Base-by-base conservation (phyloP, 2,797 vertebrate species). In the Poeciliopsis gracilis region DNA sequence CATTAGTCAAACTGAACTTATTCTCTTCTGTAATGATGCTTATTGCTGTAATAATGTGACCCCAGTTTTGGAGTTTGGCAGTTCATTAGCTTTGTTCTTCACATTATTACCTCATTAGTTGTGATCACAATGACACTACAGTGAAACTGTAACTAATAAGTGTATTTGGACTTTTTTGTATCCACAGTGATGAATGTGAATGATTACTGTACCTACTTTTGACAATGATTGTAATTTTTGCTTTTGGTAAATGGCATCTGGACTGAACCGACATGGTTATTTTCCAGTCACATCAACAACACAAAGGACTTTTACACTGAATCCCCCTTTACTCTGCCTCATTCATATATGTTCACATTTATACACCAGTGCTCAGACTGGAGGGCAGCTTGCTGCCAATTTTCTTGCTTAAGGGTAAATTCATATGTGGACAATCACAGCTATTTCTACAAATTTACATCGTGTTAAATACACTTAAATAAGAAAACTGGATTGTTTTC, bases 71-170 rank as follows among this genome's bases (percentile, higher is more conserved):
- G 45, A 57, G 79, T 46, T 59, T 11, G 1, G 25, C 75, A 70
- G 79, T 20, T 76, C 73, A 78, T 5, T 18, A 18, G 46, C 36
- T 25, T 88, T 87, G 86, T 73, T 80, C 66, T 63, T 77, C 33
- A 87, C 75, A 83, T 85, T 43, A 84, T 75, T 78, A 41, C 67
- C 72, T 72, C 85, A 82, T 88, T 86, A 82, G 79, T 76, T 83
- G 90, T 85, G 73, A 87, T 90, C 78, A 55, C 87, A 89, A 89
- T 89, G 82, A 84, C 18, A 69, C 69, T 70, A 13, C 67, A 28
- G 67, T 70, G 13, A 46, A 82, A 41, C 30, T 76, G 33, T 82
- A 49, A 51, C 79, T 78, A 72, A 79, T 61, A 77, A 77, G 45
- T 89, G 71, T 30, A 66, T 92, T 71, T 78, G 53, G 76, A 41